Evolutionary conservation across 2,888 invertebrate species (phyloP), one percentile per base, ranked within the genome.

Genomic region (Lacanobia wlatinum): DNA sequence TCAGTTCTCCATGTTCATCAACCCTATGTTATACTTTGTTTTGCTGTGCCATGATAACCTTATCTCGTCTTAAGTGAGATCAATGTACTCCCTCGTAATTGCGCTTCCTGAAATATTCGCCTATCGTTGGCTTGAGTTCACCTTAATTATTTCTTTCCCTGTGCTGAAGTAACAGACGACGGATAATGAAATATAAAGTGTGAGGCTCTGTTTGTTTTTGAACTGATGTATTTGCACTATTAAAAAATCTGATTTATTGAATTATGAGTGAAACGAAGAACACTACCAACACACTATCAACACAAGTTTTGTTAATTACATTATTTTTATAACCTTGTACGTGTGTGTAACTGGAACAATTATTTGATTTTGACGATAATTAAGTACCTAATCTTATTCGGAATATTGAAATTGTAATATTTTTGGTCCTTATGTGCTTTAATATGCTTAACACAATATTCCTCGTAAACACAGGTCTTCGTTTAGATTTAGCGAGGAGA

Each of bases 71-170:
- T 74, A 73, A 83, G 63, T 79, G 75, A 79, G 76, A 83, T 73
- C 79, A 82, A 76, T 82, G 76, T 68, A 80, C 83, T 73, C 38
- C 28, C 46, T 56, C 28, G 60, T 79, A 73, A 82, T 76, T 83
- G 79, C 64, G 56, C 34, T 60, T 52, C 53, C 40, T 64, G 68
- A 78, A 77, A 60, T 70, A 78, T 76, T 74, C 70, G 67, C 68
- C 68, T 66, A 81, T 84, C 73, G 78, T 82, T 70, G 80, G 65
- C 63, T 69, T 67, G 48, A 73, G 56, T 40, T 58, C 63, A 66
- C 58, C 52, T 73, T 75, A 59, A 63, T 67, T 79, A 55, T 71
- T 66, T 69, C 10, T 69, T 72, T 66, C 55, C 55, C 46, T 55
- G 16, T 73, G 59, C n/a, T 43, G 21, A 23, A 58, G 28, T 21